Base-by-base conservation (phyloP, 2,888 invertebrate genomes). In the Lepidocyrtinus sp. region DNA sequence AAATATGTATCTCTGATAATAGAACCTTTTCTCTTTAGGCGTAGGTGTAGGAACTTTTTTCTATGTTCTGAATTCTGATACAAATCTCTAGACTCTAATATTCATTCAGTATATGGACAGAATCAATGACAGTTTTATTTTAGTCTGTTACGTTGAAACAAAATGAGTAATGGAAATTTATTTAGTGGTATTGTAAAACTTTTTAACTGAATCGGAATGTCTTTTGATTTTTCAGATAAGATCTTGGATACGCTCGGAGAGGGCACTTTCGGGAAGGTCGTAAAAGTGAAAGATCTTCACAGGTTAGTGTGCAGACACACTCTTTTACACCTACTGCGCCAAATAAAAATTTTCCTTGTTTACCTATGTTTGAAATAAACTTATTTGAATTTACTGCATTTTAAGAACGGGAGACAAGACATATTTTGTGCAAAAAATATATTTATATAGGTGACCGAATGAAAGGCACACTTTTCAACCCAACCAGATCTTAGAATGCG, bases 231-330 rank as follows among this genome's bases (percentile, higher is more conserved):
- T 95, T 94, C 96, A 99, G 99, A 98, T 94, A 96, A 97, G 93
- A 95, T 99, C 91, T 92, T 97, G 91, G 94, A 95, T 90, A 99
- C 99, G 88, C 94, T 99, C 89, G 99, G 99, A 88, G 99, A 99
- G 92, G 99, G 99, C 89, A 99, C 99, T 88, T 99, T 99, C 93
- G 99, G 99, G 90, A 98, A 99, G 92, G 99, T 99, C 89, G 98
- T 99, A 89, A 96, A 98, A 92, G 98, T 98, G 90, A 96, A 96
- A 91, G 98, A 98, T 91, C 91, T 95, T 89, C 94, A 96, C 91
- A 95, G 94, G 97, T 97, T 91, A 93, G 94, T 93, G 73, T 72
- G 36, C 12, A 36, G 12, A 7, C 36, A 12, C 12, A 36, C 5
- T 36, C n/a, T n/a, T n/a, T n/a, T n/a, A 36, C 36, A 12, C 36